Evolutionary conservation across 2,888 invertebrate species (phyloP).

Genomic region (Gryllus longicercus): DNA sequence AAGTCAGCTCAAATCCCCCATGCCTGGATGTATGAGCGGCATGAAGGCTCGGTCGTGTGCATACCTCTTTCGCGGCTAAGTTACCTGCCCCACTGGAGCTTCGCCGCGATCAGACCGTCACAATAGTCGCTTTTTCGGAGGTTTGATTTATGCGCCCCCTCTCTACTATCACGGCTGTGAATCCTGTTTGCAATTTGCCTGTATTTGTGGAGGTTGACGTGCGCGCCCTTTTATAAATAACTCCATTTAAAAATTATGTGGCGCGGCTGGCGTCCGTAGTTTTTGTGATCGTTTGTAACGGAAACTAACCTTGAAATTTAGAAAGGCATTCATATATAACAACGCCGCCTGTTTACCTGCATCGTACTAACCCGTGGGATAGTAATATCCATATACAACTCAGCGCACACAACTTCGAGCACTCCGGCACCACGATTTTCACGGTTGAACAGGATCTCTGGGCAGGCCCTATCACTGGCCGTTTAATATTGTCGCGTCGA

Average conservation of each 20-base stretch:
- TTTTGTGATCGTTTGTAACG: slow-evolving; percentile 17
- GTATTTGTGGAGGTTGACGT: background rate
- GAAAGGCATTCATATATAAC: slow-evolving; percentile 6
- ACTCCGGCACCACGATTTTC: background rate
- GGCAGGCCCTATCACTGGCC: background rate
- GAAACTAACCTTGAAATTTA: slow-evolving; percentile 2
- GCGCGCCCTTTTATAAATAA: slow-evolving; percentile 1
- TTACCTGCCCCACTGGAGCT: too few species aligned
- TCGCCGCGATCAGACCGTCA: background rate
- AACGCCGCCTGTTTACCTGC: slow-evolving; percentile 5
- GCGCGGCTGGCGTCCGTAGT: background rate
- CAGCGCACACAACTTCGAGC: background rate
- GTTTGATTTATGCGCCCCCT: background rate
- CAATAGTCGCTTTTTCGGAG: slow-evolving; percentile 8
- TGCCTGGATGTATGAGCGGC: too few species aligned
- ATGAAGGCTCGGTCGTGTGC: too few species aligned
- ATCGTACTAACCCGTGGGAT: background rate
- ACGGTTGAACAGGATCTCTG: background rate
- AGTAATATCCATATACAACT: slow-evolving; percentile 9
- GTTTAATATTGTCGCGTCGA: background rate
- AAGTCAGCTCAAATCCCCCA: too few species aligned
- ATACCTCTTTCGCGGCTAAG: too few species aligned
- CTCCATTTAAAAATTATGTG: background rate
- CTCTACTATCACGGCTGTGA: background rate
- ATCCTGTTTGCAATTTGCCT: slow-evolving; percentile 17